A percentile compares a stretch with the other conserved stretches of the same genome.
Conservation (phyloP, 2,797 vertebrate species). For the Etheostoma nigrum region DNA sequence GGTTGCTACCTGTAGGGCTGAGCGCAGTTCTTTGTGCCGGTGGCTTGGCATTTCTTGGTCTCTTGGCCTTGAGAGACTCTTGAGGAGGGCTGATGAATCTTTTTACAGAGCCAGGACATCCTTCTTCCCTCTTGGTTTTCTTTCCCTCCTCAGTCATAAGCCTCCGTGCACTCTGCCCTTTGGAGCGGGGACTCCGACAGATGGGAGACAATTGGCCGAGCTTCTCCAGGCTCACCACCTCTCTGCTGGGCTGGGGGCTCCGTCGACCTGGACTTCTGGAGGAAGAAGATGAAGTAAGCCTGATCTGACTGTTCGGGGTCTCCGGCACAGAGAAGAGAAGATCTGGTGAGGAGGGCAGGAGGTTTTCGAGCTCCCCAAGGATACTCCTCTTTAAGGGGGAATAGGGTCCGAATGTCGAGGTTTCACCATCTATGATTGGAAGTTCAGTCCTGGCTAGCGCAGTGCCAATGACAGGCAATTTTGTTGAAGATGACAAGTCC, state of each 20-base stretch:
- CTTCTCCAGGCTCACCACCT: not conserved
- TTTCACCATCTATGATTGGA: slow-evolving; percentile 37
- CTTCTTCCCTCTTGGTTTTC: slow-evolving; percentile 13
- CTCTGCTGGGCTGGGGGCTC: slow-evolving; percentile 19
- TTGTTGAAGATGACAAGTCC: slow-evolving; percentile 36
- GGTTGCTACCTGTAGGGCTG: not conserved
- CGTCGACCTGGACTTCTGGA: slow-evolving; percentile 38
- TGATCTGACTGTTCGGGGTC: slow-evolving; percentile 78
- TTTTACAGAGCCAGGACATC: slow-evolving; percentile 68
- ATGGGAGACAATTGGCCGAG: slow-evolving; percentile 67
- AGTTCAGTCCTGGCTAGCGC: slow-evolving; percentile 34
- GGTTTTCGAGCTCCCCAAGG: slow-evolving; percentile 69
- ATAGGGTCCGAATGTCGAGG: slow-evolving; percentile 6
- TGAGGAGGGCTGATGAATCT: slow-evolving; percentile 75
- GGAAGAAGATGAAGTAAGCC: slow-evolving; percentile 10
- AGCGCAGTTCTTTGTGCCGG: slow-evolving; percentile 3
- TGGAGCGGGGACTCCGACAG: slow-evolving; percentile 68
- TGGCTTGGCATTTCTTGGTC: slow-evolving; percentile 51
- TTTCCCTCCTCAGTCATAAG: slow-evolving; percentile 12
- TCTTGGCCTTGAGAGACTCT: slow-evolving; percentile 71
- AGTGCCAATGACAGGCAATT: not conserved
- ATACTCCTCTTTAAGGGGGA: slow-evolving; percentile 64
- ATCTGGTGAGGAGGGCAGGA: slow-evolving; percentile 64
- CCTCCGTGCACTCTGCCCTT: slow-evolving; percentile 42
- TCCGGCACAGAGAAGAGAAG: slow-evolving; percentile 73